Evolutionary conservation across 2,888 invertebrate genomes (phyloP), one percentile per base, ranked within the genome.

Genomic region (Sericinus montela): DNA sequence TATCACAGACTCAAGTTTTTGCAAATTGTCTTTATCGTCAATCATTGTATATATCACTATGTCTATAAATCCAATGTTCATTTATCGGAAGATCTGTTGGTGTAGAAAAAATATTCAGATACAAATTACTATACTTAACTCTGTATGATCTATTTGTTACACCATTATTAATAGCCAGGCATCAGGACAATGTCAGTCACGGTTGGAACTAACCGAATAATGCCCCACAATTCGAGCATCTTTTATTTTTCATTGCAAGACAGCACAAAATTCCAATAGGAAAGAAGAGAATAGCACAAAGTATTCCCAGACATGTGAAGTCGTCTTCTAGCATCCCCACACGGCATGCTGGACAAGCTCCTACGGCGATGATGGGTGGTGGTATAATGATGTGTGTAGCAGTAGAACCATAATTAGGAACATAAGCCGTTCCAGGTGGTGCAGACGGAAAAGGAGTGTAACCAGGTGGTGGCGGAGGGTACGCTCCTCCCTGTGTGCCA

Each of bases 251-350:
- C 76, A 96, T 90, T 28, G 95, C 92, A 42, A 97, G 87, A 72
- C 97, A 97, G 73, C 96, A 97, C 7, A 97, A 79, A 54, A 97
- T 93, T 28, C 97, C 97, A 30, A 96, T 44, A 0, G 97, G 97
- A 70, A 97, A 97, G 79, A 94, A 96, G 25, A 95, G 82, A 53
- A 97, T 94, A 14, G 96, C 96, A 79, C 96, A 96, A 47, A 94
- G 83, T 10, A 97, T 89, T 48, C 97, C 97, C 37, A 95, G 88
- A 65, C 95, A 94, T 0, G 96, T 94, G 76, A 94, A 97, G 69
- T 96, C 95, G 63, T 97, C 96, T 80, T 97, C 95, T 35, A 97
- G 83, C 19, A 95, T 91, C 11, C 97, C 97, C 51, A 97, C 95
- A 59, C 97, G 90, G 70, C 97, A 97, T 1, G 95, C 94, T 1